A percentile compares a stretch with the other conserved stretches of the same genome.
Conservation (phyloP, 2,797 vertebrate species). For the Vipera latastei region DNA sequence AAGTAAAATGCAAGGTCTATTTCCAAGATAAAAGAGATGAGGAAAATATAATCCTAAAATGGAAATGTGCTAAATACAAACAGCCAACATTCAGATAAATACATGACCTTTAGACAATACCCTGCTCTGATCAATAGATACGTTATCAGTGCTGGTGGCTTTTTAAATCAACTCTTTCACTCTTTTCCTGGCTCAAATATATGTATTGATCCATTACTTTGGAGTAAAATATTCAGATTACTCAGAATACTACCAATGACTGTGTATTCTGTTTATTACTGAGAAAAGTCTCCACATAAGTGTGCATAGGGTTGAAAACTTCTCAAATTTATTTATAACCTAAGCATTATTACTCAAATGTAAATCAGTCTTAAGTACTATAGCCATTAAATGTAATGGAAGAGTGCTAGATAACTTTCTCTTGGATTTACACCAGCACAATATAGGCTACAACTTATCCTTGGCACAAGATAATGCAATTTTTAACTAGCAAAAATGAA, state of each 20-base stretch:
- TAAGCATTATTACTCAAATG: neutral
- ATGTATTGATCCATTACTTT: neutral
- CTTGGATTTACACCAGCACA: neutral
- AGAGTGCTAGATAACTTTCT: neutral
- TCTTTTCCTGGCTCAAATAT: neutral
- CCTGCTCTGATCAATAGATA: neutral
- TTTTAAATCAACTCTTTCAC: neutral
- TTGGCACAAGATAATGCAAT: neutral
- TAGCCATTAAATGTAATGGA: neutral
- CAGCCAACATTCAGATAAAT: neutral
- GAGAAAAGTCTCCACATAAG: neutral
- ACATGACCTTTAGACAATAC: neutral
- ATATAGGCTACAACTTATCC: neutral
- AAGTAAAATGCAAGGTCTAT: neutral
- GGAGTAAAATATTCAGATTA: neutral
- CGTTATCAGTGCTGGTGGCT: neutral
- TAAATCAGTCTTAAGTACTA: neutral
- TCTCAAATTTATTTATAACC: neutral
- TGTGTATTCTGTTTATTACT: neutral
- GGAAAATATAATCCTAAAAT: no score
- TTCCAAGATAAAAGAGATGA: no score
- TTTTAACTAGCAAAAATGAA: neutral
- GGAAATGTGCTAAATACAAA: no score
- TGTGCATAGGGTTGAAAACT: neutral
- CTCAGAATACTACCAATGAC: neutral